Evolutionary conservation across 2,888 invertebrate species (phyloP).

Genomic region (Pterostichus madidus): DNA sequence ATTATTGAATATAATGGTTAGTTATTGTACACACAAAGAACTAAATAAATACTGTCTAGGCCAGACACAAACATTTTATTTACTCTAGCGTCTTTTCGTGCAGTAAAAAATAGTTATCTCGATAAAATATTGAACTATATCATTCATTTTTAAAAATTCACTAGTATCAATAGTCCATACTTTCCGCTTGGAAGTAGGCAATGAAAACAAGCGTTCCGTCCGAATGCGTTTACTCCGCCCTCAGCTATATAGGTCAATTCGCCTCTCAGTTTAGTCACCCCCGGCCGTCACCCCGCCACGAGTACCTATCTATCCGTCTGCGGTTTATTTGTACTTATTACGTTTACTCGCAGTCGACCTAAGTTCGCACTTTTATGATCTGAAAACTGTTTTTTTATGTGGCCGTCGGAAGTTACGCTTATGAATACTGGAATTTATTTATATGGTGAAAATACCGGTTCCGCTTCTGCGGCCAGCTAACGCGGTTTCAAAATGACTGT

Average conservation of each 20-base stretch:
- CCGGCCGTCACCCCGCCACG: neutral
- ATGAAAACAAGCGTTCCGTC: neutral
- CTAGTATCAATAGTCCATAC: too few relatives aligned
- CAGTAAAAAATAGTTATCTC: too few relatives aligned
- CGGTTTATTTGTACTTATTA: slow-evolving; percentile 59
- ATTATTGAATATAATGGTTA: too few relatives aligned
- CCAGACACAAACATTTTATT: too few relatives aligned
- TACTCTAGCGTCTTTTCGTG: too few relatives aligned
- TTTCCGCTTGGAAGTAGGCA: neutral
- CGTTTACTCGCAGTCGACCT: slow-evolving; percentile 38
- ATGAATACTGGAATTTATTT: slow-evolving; percentile 54
- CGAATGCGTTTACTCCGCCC: slow-evolving; percentile 19
- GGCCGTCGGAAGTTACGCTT: slow-evolving; percentile 36
- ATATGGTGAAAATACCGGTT: neutral
- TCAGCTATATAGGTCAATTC: slow-evolving; percentile 30
- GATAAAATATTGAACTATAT: too few relatives aligned
- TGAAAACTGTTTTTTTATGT: slow-evolving; percentile 56
- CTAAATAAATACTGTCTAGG: too few relatives aligned
- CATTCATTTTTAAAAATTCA: too few relatives aligned
- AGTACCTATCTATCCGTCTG: slow-evolving; percentile 49
- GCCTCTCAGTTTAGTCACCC: slow-evolving; percentile 25
- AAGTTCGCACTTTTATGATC: slow-evolving; percentile 52
- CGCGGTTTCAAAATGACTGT: slow-evolving; percentile 31
- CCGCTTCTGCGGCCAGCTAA: neutral
- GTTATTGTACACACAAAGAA: too few relatives aligned